Percentiles rank a stretch among this genome's conserved stretches.
Conservation (phyloP, 2,113 vertebrate species). For the Hassar affinis region DNA sequence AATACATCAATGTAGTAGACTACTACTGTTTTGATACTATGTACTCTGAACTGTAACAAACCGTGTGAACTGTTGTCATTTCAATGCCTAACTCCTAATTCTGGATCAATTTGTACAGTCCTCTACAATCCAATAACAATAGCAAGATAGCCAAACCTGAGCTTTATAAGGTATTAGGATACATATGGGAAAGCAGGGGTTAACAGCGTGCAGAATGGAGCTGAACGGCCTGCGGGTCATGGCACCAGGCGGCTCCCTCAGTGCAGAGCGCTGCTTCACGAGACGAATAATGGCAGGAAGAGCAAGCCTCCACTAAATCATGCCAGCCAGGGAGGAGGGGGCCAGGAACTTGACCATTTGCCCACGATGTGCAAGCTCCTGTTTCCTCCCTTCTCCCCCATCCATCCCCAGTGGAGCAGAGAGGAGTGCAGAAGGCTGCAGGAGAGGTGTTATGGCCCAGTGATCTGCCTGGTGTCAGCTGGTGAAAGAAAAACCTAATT, state of each 20-base stretch:
- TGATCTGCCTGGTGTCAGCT: constrained; percentile 56
- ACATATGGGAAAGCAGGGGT: constrained; percentile 52
- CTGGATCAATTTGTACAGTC: not conserved
- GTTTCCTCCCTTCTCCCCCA: constrained; percentile 59
- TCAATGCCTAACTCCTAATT: not conserved
- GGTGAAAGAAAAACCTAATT: constrained; percentile 26
- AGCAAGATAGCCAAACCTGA: not conserved
- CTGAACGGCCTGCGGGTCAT: constrained; percentile 61
- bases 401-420: constrained; percentile 36
- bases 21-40: not conserved
- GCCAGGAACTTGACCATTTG: constrained; percentile 70
- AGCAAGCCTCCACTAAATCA: constrained; percentile 68
- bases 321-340: constrained; percentile 60
- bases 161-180: constrained; percentile 36
- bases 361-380: constrained; percentile 63
- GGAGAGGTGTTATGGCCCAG: constrained; percentile 55
- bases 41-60: not conserved
- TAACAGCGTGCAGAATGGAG: constrained; percentile 52
- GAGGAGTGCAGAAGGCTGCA: constrained; percentile 7
- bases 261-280: constrained; percentile 62
- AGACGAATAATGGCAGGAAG: constrained; percentile 76
- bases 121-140: not conserved
- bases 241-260: constrained; percentile 52
- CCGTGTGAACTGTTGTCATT: not conserved
- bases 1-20: not conserved